Evolutionary conservation across 2,888 invertebrate species (phyloP).

Genomic region (Limnephilus rhombicus): DNA sequence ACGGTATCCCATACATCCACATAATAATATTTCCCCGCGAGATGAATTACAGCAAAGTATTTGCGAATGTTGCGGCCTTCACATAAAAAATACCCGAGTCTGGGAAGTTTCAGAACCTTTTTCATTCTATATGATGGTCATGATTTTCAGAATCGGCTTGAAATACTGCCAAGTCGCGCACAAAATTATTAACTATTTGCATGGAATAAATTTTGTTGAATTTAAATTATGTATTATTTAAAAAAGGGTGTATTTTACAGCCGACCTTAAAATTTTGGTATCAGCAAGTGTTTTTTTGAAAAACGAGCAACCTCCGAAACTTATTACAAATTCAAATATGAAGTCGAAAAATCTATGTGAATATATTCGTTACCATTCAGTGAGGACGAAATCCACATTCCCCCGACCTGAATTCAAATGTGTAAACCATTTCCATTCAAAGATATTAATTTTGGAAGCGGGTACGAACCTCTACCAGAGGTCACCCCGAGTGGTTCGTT

Average conservation of each 20-base stretch:
- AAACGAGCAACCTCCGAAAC: background rate
- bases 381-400: too few species aligned
- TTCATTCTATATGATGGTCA: background rate
- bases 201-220: background rate
- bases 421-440: too few species aligned
- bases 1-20: background rate
- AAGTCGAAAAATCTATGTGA: too few species aligned
- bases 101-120: background rate
- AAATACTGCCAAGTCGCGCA: background rate
- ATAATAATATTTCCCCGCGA: background rate
- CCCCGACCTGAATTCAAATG: too few species aligned
- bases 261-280: background rate
- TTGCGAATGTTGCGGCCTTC: constrained; percentile 1
- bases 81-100: background rate
- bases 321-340: background rate
- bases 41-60: background rate
- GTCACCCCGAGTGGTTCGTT: too few species aligned
- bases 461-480: too few species aligned
- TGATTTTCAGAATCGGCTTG: background rate
- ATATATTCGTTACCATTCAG: too few species aligned
- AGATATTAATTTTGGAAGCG: too few species aligned
- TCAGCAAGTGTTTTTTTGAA: background rate
- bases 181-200: background rate
- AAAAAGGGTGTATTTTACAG: background rate
- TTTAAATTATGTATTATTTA: background rate